These are phyloP conservation scores for Eptatretus atami DNA, from an alignment of 2,797 vertebrate genomes.

Conservation along the genomic window DNA sequence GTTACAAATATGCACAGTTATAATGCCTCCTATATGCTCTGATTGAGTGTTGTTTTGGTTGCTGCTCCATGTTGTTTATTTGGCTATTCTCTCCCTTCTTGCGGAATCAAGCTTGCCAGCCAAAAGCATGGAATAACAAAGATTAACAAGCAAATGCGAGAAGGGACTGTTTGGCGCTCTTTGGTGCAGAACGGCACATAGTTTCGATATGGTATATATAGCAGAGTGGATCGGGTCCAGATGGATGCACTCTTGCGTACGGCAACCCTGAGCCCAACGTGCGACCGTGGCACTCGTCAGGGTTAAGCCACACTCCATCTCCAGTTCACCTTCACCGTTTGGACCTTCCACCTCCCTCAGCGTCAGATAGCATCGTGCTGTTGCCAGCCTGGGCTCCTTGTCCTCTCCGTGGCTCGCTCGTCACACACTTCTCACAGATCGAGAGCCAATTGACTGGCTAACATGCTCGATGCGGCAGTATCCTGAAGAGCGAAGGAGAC, in stretches of 20 bases:
- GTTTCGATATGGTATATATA: slow-evolving; percentile 75
- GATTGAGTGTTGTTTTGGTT: background rate
- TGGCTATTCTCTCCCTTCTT: background rate
- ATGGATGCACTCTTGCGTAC: slow-evolving; percentile 23
- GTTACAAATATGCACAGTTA: slow-evolving; percentile 95
- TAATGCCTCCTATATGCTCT: slow-evolving; percentile 71
- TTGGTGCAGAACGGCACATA: slow-evolving; percentile 87
- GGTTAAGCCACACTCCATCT: slow-evolving; percentile 72
- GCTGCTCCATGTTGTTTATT: background rate
- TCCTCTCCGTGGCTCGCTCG: too few relatives aligned
- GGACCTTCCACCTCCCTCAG: slow-evolving; percentile 36
- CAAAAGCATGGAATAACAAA: slow-evolving; percentile 74
- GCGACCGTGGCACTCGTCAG: slow-evolving; percentile 10
- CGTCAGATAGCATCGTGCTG: slow-evolving; percentile 9
- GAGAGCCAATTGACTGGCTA: too few relatives aligned
- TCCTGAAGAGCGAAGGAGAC: slow-evolving; percentile 29
- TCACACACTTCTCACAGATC: too few relatives aligned
- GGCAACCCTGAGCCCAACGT: too few relatives aligned
- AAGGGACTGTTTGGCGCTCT: slow-evolving; percentile 88
- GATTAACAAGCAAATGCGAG: slow-evolving; percentile 56
- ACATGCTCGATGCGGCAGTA: too few relatives aligned
- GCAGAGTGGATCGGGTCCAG: slow-evolving; percentile 34
- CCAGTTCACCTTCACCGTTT: slow-evolving; percentile 67
- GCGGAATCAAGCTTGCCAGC: slow-evolving; percentile 66
- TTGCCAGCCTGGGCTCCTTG: too few relatives aligned